Conservation (phyloP, 2,797 vertebrate species). For the Chiloscyllium punctatum region DNA sequence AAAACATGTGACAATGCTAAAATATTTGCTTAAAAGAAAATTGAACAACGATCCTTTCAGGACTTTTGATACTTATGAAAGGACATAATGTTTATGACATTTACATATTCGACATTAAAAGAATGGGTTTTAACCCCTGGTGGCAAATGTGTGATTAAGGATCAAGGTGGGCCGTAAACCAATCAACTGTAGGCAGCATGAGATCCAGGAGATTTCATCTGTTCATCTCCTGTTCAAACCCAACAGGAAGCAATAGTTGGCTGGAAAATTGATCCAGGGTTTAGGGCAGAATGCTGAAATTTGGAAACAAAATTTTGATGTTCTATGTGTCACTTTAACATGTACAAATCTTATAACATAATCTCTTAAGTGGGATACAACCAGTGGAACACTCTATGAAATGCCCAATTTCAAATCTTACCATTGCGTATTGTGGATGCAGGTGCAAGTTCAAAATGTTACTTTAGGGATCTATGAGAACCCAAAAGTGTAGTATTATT, state of each 20-base stretch:
- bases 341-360: neutral
- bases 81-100: neutral
- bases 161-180: too few relatives aligned
- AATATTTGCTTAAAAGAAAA: neutral
- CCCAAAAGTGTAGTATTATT: neutral
- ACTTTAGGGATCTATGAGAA: neutral
- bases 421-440: neutral
- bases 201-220: too few relatives aligned
- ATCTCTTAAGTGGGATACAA: neutral
- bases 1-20: neutral
- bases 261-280: neutral
- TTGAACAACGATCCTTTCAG: neutral
- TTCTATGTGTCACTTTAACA: neutral
- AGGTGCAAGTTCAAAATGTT: neutral
- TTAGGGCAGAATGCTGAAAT: neutral
- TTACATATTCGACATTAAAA: neutral
- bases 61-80: too few relatives aligned
- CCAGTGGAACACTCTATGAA: neutral
- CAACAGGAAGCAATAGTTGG: neutral
- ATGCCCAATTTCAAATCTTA: neutral
- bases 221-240: neutral
- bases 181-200: too few relatives aligned
- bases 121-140: neutral
- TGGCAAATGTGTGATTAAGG: neutral
- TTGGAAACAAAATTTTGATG: neutral